phyloP scores from a whole-genome alignment of 2,888 invertebrate species.

The Tuberolachnus salignus region DNA sequence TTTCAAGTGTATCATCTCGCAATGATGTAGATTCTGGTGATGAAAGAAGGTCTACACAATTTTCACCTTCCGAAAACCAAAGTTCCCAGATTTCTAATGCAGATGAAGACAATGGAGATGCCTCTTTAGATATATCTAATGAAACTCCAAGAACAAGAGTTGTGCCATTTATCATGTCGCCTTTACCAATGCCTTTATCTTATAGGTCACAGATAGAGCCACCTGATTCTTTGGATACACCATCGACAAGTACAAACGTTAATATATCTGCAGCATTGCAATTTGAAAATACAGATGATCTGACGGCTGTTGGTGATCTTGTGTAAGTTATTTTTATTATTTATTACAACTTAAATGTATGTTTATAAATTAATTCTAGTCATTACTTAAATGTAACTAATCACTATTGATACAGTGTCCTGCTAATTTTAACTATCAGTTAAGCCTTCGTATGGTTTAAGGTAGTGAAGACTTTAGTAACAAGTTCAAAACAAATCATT shows the following conservation, averaged over 20 bases:
- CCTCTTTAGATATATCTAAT: background rate
- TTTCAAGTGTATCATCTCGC: constrained; percentile 1
- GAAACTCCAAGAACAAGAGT: constrained; percentile 29
- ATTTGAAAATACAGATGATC: background rate
- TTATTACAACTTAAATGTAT: too few species aligned
- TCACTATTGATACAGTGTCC: too few species aligned
- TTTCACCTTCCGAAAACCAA: constrained; percentile 22
- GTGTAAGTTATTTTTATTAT: constrained; percentile 17
- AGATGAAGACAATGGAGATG: constrained; percentile 33
- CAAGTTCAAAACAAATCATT: too few species aligned
- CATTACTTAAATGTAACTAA: too few species aligned
- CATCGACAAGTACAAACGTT: background rate
- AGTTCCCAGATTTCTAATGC: background rate
- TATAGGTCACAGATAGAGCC: background rate
- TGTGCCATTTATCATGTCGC: constrained; percentile 28
- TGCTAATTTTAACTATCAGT: too few species aligned
- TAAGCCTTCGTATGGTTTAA: too few species aligned
- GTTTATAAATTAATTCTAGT: too few species aligned
- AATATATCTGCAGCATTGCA: background rate
- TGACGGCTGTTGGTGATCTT: background rate
- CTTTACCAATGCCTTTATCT: background rate
- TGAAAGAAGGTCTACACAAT: constrained; percentile 5
- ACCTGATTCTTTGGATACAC: background rate
- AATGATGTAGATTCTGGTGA: constrained; percentile 19
- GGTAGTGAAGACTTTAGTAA: too few species aligned